phyloP scores from a whole-genome alignment of 2,888 invertebrate species.

The Chironomus tentans region DNA sequence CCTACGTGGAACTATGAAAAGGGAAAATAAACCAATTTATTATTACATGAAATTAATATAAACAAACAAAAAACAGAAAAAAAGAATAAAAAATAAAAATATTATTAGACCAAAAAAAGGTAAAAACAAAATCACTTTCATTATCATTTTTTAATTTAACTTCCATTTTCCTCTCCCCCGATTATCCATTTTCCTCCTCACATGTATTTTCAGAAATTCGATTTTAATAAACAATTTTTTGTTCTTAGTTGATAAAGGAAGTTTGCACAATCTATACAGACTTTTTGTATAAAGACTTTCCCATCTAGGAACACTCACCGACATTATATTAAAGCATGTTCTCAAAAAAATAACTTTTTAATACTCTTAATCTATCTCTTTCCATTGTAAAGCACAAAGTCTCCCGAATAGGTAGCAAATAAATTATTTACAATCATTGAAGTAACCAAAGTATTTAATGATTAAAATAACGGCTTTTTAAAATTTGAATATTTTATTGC shows the following conservation, averaged over 20 bases:
- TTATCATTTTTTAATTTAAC: neutral
- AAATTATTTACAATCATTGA: no score
- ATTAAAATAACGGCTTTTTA: no score
- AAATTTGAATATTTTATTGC: no score
- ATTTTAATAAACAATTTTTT: neutral
- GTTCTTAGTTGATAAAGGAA: no score
- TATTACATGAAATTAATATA: neutral
- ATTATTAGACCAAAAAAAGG: conserved; percentile 20
- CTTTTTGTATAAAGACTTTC: no score
- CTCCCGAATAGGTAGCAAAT: neutral
- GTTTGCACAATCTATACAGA: no score
- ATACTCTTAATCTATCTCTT: no score
- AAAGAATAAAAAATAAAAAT: neutral
- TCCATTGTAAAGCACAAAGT: neutral
- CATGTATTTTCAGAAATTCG: neutral
- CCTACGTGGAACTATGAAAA: neutral
- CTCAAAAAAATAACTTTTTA: no score
- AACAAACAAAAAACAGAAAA: conserved; percentile 2
- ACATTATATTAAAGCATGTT: no score
- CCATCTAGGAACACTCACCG: no score
- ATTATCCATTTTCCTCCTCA: neutral
- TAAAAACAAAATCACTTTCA: neutral
- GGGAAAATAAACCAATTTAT: neutral
- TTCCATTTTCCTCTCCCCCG: neutral
- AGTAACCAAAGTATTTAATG: no score